Evolutionary conservation across 2,888 invertebrate species (phyloP).

Genomic region (Drosophila austrosaltans): DNA sequence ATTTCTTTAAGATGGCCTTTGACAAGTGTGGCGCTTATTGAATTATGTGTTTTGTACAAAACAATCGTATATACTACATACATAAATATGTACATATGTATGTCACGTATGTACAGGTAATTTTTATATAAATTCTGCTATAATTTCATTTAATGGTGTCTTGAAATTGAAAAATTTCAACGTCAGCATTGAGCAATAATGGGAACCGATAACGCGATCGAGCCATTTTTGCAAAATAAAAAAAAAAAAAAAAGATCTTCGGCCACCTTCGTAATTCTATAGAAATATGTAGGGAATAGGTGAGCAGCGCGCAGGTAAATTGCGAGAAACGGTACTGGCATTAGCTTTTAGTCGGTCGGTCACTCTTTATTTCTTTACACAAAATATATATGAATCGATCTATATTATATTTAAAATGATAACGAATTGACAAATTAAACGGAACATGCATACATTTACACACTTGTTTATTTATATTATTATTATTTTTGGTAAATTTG

Average conservation of each 20-base stretch:
- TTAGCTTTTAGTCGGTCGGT: background rate
- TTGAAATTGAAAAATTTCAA: conserved; percentile 9
- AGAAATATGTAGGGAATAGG: background rate
- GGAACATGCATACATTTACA: conserved; percentile 1
- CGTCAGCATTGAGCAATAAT: conserved; percentile 16
- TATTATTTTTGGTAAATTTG: conserved; percentile 34
- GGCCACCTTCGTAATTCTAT: background rate
- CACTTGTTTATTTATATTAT: background rate
- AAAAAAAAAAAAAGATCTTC: background rate
- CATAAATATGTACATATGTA: background rate
- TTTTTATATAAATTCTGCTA: background rate
- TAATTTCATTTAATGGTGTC: background rate
- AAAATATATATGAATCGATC: background rate
- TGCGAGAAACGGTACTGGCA: background rate
- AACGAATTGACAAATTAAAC: conserved; percentile 3
- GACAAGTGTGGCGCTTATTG: background rate
- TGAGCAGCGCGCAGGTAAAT: conserved; percentile 8
- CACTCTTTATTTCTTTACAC: background rate
- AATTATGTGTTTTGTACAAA: background rate
- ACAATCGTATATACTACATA: background rate
- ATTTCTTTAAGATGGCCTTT: conserved; percentile 4
- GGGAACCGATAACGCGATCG: conserved; percentile 3
- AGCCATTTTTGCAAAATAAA: background rate
- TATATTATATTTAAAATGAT: conserved; percentile 6
- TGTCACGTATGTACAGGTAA: background rate